Evolutionary conservation across 2,797 vertebrate genomes (phyloP).

Genomic region (Synaphobranchus kaupii): DNA sequence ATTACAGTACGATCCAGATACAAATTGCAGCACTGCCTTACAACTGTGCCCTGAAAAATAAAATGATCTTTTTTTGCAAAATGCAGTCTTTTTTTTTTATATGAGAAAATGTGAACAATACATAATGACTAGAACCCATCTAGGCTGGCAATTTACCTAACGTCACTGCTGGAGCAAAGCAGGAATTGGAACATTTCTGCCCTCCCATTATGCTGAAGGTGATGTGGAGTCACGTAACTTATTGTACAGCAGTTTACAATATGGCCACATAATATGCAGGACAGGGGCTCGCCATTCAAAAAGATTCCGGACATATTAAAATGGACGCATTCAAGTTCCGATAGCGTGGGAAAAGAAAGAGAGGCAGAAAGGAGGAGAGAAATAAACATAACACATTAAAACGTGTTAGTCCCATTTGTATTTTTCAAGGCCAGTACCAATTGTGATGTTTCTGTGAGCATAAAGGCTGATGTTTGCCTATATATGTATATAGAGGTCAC

Average conservation of each 20-base stretch:
- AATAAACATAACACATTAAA: background rate
- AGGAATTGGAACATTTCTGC: background rate
- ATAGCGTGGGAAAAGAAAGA: background rate
- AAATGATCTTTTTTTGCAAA: background rate
- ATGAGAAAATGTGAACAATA: background rate
- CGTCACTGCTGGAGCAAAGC: background rate
- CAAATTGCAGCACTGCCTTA: background rate
- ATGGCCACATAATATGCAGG: too few species aligned
- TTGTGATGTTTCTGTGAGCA: too few species aligned
- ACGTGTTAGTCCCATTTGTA: background rate
- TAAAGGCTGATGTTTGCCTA: too few species aligned
- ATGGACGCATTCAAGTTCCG: background rate
- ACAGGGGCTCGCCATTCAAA: background rate
- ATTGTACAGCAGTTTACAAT: background rate
- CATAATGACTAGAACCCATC: background rate
- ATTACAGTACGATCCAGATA: background rate
- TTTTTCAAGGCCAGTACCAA: background rate
- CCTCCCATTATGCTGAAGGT: background rate
- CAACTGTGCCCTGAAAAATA: background rate
- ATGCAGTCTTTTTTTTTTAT: background rate
- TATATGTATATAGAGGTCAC: background rate
- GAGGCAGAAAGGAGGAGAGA: background rate
- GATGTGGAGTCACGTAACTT: background rate
- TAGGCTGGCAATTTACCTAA: background rate
- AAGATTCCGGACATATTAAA: background rate